Conservation (phyloP, 2,888 invertebrate genomes). For the Serripes groenlandicus region DNA sequence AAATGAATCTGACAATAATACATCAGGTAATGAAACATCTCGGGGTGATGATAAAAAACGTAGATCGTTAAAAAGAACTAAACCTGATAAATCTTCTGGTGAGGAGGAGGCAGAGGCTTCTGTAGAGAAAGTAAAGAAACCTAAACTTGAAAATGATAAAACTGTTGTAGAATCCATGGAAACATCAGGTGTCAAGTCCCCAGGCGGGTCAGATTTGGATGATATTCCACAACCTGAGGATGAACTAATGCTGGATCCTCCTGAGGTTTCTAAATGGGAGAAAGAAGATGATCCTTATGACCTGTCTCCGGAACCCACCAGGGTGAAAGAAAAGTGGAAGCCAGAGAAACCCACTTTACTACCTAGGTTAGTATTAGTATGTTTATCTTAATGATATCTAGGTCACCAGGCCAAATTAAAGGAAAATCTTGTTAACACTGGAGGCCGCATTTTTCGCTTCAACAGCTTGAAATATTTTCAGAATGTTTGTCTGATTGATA, state of each 20-base stretch:
- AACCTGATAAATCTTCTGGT: slow-evolving; percentile 37
- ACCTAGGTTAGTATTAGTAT: slow-evolving; percentile 58
- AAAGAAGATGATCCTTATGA: slow-evolving; percentile 87
- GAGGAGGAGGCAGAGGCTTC: slow-evolving; percentile 25
- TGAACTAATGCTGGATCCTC: slow-evolving; percentile 85
- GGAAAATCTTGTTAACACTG: too few relatives aligned
- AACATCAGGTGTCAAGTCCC: slow-evolving; percentile 31
- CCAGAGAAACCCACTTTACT: slow-evolving; percentile 68
- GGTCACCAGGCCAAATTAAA: too few relatives aligned
- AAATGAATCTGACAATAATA: slow-evolving; percentile 67
- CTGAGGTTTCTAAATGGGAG: slow-evolving; percentile 96
- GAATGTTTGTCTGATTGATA: too few relatives aligned
- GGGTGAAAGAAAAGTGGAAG: slow-evolving; percentile 59
- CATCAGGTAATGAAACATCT: slow-evolving; percentile 42
- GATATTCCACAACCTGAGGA: slow-evolving; percentile 63
- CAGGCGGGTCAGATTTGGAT: slow-evolving; percentile 42
- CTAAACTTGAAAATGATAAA: slow-evolving; percentile 35
- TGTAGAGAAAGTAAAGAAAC: slow-evolving; percentile 44
- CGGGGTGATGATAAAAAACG: slow-evolving; percentile 48
- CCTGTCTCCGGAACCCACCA: slow-evolving; percentile 56
- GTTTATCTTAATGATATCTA: too few relatives aligned
- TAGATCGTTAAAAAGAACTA: slow-evolving; percentile 55
- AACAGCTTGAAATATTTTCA: too few relatives aligned
- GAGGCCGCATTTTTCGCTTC: too few relatives aligned
- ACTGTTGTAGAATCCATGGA: slow-evolving; percentile 43